phyloP scores from a whole-genome alignment of 2,888 invertebrate species.

The Coecobrya sp. region DNA sequence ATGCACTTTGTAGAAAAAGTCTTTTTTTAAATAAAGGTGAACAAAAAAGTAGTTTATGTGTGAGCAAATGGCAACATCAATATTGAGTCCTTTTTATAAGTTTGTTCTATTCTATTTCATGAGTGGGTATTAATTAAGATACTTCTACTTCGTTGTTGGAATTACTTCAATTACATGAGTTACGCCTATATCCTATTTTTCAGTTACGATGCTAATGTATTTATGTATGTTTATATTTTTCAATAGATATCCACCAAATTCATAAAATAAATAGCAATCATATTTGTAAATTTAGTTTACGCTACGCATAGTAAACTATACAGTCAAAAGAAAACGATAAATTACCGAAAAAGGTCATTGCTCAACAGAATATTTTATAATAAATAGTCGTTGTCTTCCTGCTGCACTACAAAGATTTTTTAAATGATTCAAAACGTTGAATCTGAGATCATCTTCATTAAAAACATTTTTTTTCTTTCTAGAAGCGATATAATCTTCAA shows the following conservation, averaged over 20 bases:
- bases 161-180: no score
- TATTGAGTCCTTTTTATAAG: not conserved
- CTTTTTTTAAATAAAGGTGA: slow-evolving; percentile 36
- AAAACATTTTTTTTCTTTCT: slow-evolving; percentile 60
- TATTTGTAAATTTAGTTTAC: not conserved
- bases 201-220: no score
- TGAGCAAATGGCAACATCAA: slow-evolving; percentile 69
- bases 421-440: slow-evolving; percentile 79
- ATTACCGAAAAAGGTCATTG: not conserved
- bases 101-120: not conserved
- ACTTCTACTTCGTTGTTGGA: not conserved
- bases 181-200: no score
- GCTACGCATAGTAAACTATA: not conserved
- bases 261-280: no score
- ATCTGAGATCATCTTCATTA: slow-evolving; percentile 81
- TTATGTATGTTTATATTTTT: no score
- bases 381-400: not conserved
- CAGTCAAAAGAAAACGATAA: slow-evolving; percentile 25
- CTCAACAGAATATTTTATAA: not conserved
- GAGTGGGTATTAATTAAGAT: not conserved
- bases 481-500: slow-evolving; percentile 56
- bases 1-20: slow-evolving; percentile 13
- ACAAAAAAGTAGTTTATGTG: slow-evolving; percentile 40
- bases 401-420: slow-evolving; percentile 23
- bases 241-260: no score